Evolutionary conservation across 2,797 vertebrate genomes (phyloP).

Genomic region (Gephyroberyx darwinii): DNA sequence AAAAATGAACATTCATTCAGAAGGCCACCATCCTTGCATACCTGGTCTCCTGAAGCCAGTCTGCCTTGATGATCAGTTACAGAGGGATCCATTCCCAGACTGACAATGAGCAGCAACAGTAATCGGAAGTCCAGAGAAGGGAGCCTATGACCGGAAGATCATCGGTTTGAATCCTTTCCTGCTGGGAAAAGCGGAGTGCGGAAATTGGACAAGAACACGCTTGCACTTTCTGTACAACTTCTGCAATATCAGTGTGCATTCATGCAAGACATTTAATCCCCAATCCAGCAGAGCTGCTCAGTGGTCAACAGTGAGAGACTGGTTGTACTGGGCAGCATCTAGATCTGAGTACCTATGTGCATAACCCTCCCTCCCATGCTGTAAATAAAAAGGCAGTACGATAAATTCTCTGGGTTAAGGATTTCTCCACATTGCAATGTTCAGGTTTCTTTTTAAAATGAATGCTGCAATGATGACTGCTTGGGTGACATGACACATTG

Average conservation of each 20-base stretch:
- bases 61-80: constrained; percentile 10
- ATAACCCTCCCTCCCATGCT: constrained; percentile 38
- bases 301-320: constrained; percentile 36
- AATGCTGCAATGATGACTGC: no score
- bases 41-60: constrained; percentile 9
- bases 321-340: constrained; percentile 40
- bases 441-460: neutral
- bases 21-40: constrained; percentile 1
- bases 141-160: constrained; percentile 20
- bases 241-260: constrained; percentile 58
- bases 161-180: constrained; percentile 28
- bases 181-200: constrained; percentile 42
- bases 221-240: constrained; percentile 38
- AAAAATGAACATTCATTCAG: constrained; percentile 1
- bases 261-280: constrained; percentile 70
- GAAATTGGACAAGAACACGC: constrained; percentile 33
- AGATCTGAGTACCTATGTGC: constrained; percentile 36
- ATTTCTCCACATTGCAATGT: constrained; percentile 8
- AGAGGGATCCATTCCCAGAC: constrained; percentile 17
- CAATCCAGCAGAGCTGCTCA: constrained; percentile 53
- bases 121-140: constrained; percentile 25
- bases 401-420: constrained; percentile 16
- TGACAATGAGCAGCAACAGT: constrained; percentile 22
- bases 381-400: constrained; percentile 43
- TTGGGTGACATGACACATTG: neutral